phyloP scores from a whole-genome alignment of 2,797 vertebrate genomes.

The Eutrigla gurnardus region DNA sequence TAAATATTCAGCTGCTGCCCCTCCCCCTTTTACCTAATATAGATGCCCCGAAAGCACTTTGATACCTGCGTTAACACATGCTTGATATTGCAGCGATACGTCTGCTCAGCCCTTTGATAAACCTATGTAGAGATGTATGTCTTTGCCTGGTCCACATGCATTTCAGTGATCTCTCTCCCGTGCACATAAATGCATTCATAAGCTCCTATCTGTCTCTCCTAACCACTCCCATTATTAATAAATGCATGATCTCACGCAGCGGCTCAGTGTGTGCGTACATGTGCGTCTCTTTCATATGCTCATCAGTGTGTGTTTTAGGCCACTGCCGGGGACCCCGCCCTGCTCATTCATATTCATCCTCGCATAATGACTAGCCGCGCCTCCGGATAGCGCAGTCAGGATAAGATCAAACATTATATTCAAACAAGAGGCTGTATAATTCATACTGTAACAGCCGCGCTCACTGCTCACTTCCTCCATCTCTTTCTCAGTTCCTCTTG shows the following conservation, averaged over 20 bases:
- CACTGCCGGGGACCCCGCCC: slow-evolving; percentile 66
- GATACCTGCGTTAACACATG: slow-evolving; percentile 73
- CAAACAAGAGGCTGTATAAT: slow-evolving; percentile 75
- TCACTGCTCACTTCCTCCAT: slow-evolving; percentile 52
- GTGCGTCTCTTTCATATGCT: slow-evolving; percentile 74
- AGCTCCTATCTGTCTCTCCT: slow-evolving; percentile 58
- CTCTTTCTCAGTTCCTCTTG: slow-evolving; percentile 45
- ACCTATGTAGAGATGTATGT: slow-evolving; percentile 77
- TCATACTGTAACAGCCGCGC: slow-evolving; percentile 54
- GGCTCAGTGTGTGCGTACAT: slow-evolving; percentile 41
- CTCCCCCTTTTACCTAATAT: slow-evolving; percentile 48
- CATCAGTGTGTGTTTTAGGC: slow-evolving; percentile 72
- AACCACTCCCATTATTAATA: slow-evolving; percentile 83
- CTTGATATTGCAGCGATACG: slow-evolving; percentile 68
- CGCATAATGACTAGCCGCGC: slow-evolving; percentile 74
- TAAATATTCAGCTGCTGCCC: slow-evolving; percentile 70
- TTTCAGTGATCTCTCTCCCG: slow-evolving; percentile 68
- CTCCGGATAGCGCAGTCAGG: slow-evolving; percentile 67
- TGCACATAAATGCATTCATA: slow-evolving; percentile 80
- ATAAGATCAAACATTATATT: slow-evolving; percentile 79
- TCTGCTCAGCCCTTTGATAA: slow-evolving; percentile 78
- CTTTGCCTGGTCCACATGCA: slow-evolving; percentile 66
- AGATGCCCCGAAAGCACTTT: slow-evolving; percentile 62
- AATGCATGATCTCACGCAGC: slow-evolving; percentile 80
- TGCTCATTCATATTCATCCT: slow-evolving; percentile 79